Evolutionary conservation across 2,888 invertebrate species (phyloP).

Genomic region (Lithophane semibrunnea): DNA sequence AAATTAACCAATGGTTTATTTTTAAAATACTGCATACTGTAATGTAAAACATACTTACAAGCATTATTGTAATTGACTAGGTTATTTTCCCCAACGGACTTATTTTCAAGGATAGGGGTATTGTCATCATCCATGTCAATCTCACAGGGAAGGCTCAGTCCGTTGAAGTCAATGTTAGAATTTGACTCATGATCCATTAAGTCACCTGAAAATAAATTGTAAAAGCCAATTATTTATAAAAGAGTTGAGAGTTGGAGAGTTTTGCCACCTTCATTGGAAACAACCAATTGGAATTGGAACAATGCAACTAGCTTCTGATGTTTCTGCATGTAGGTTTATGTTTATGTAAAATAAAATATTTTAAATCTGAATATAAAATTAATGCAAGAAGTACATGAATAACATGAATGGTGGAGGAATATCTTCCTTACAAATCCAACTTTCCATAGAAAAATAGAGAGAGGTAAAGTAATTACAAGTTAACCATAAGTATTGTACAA

Average conservation of each 20-base stretch:
- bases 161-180: slow-evolving; percentile 3
- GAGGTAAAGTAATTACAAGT: neutral
- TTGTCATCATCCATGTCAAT: slow-evolving; percentile 14
- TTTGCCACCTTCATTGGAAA: neutral
- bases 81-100: neutral
- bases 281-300: neutral
- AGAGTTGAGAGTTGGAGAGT: neutral
- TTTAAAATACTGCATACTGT: neutral
- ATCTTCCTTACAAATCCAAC: neutral
- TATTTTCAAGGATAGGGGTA: slow-evolving; percentile 16
- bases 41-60: neutral
- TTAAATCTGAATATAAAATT: neutral
- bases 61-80: neutral
- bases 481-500: neutral
- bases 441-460: neutral
- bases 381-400: neutral
- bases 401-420: neutral
- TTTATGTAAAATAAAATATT: neutral
- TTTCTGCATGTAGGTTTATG: neutral
- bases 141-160: slow-evolving; percentile 9
- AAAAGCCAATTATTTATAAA: neutral
- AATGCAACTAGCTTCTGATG: neutral
- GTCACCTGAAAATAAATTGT: neutral
- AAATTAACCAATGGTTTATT: neutral
- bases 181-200: neutral